Base-by-base conservation (phyloP, 2,113 vertebrate genomes). In the Etheostoma cragini region DNA sequence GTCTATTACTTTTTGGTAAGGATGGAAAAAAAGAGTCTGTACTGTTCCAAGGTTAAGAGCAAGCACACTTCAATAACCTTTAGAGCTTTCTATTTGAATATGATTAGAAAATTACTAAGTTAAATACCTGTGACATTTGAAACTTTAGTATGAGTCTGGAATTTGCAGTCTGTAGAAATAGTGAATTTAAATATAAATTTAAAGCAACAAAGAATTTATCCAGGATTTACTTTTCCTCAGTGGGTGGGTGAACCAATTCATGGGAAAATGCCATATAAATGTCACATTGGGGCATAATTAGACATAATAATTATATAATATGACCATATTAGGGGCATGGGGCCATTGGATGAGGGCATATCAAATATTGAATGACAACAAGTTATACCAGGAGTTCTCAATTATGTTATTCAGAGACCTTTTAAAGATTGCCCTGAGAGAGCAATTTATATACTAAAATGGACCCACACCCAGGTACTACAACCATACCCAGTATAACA, bases 41-140 rank as follows among this genome's bases (percentile, higher is more conserved):
- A 42, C 75, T 76, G 54, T 88, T 80, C 17, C 60, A 74, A 47
- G 83, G 78, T 90, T 90, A 87, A 80, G 82, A 74, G 86, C 77
- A 74, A 62, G 53, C 80, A 74, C 60, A 47, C 80, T 78, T 90
- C 83, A 42, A 72, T 90, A 88, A 93, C 92, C 92, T 94, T 93
- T 90, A 63, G 22, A n/a, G 80, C 49, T 80, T 75, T 67, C 47
- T 79, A 85, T 91, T 86, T 87, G 88, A 93, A 88, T 89, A 60
- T 90, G 82, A 92, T 92, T 90, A 86, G 46, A 83, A 88, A 82
- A 81, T 80, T 64, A 76, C 49, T 76, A 76, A 81, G 81, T 86
- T 88, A 91, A 92, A 91, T 89, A 91, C 86, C 87, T 91, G 85
- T 93, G 92, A 94, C 93, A 94, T 94, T 94, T 94, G 16, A 83